Conservation (phyloP, 2,888 invertebrate genomes). For the Anthrax anthrax region DNA sequence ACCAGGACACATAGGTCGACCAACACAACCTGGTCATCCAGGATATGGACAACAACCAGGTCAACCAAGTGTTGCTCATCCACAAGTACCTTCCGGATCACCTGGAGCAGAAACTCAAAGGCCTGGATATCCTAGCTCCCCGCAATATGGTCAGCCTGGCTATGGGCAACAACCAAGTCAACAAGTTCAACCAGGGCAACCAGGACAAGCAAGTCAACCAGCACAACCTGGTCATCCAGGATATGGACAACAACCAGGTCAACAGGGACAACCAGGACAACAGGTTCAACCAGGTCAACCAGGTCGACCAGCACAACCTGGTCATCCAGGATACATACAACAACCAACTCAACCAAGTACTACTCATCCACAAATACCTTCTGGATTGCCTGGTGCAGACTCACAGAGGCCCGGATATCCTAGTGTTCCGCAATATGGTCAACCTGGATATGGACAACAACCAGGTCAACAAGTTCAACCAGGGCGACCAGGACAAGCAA, state of each 20-base stretch:
- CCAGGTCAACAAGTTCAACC: neutral
- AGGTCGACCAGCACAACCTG: neutral
- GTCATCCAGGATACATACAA: neutral
- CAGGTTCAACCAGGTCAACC: neutral
- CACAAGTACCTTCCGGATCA: neutral
- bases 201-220: neutral
- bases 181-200: slow-evolving; percentile 1
- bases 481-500: neutral
- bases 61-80: neutral
- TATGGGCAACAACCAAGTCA: neutral
- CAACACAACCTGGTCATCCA: no score
- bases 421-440: neutral
- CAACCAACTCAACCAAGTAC: neutral
- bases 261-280: neutral
- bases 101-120: neutral
- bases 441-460: neutral
- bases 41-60: no score
- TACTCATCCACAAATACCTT: no score
- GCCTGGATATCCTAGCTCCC: neutral
- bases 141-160: neutral
- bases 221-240: neutral
- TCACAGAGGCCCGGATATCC: no score
- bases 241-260: neutral
- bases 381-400: no score
- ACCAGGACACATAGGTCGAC: no score